Percentiles rank a stretch among this genome's conserved stretches.
These are phyloP conservation scores for Phoeniculus purpureus DNA, from an alignment of 2,797 vertebrate genomes.

Conservation along the genomic window DNA sequence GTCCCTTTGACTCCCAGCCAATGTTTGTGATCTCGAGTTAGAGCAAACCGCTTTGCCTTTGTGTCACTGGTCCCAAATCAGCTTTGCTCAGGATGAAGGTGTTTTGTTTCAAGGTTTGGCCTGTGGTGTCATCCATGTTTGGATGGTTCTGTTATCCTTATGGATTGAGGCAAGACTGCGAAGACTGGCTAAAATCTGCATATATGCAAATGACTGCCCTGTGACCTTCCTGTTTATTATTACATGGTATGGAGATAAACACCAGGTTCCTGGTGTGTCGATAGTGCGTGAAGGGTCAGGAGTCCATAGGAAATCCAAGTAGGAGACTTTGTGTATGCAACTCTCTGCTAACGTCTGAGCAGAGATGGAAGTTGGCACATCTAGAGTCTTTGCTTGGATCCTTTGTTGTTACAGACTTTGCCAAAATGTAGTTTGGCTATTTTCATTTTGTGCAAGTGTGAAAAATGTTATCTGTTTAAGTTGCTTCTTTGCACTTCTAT, in stretches of 20 bases:
- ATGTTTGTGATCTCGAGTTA: not conserved
- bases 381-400: conserved; percentile 52
- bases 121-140: not conserved
- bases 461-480: conserved; percentile 77
- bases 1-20: not conserved
- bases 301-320: not conserved
- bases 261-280: not conserved
- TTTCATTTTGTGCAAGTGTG: conserved; percentile 70
- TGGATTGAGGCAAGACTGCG: not conserved
- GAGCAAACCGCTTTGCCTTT: not conserved
- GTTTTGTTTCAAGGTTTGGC: not conserved
- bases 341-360: not conserved
- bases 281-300: not conserved
- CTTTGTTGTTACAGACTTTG: conserved; percentile 62
- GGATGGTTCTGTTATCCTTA: too few species aligned
- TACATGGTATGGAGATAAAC: too few species aligned
- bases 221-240: not conserved
- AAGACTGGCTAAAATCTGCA: not conserved
- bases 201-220: not conserved
- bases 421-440: conserved; percentile 74
- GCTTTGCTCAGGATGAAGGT: not conserved
- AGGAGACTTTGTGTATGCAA: not conserved
- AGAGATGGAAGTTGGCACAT: conserved; percentile 68
- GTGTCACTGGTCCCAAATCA: not conserved
- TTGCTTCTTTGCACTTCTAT: conserved; percentile 74